A percentile compares a stretch with the other conserved stretches of the same genome.
Evolutionary conservation across 1,140 invertebrate species (phyloP).

Genomic region (Drosophila sturtevanti): DNA sequence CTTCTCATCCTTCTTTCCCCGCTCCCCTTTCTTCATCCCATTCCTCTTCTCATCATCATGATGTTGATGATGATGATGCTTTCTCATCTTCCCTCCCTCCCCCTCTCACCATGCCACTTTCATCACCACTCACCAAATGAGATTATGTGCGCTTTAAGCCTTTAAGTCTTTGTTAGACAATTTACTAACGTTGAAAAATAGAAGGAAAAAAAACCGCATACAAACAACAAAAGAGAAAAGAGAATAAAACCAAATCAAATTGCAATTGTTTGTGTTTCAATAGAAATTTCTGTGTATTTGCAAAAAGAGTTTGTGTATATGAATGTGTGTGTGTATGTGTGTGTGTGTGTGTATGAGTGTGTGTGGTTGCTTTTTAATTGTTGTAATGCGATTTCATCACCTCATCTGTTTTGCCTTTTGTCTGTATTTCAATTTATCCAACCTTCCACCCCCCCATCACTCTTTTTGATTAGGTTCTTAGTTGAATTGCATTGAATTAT

Average conservation of each 20-base stretch:
- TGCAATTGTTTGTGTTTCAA: slow-evolving; percentile 6
- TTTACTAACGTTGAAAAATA: slow-evolving; percentile 51
- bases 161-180: slow-evolving; percentile 80
- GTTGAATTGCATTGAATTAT: slow-evolving; percentile 28
- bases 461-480: slow-evolving; percentile 42
- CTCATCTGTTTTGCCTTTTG: slow-evolving; percentile 26
- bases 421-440: neutral
- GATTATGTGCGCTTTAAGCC: slow-evolving; percentile 77
- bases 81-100: neutral
- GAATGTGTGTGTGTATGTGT: neutral
- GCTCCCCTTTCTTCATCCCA: no score
- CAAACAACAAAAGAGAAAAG: no score
- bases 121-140: slow-evolving; percentile 50
- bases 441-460: neutral
- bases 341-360: neutral
- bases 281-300: neutral
- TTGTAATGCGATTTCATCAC: slow-evolving; percentile 68
- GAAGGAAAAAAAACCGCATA: slow-evolving; percentile 8
- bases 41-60: neutral
- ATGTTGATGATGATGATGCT: neutral
- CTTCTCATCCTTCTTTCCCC: neutral
- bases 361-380: slow-evolving; percentile 55
- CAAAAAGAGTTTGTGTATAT: no score
- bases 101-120: neutral
- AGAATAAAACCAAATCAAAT: slow-evolving; percentile 2